phyloP scores from a whole-genome alignment of 30 jellyfish, hydroid and myxozoan genomes.

The Aurelia sp. region DNA sequence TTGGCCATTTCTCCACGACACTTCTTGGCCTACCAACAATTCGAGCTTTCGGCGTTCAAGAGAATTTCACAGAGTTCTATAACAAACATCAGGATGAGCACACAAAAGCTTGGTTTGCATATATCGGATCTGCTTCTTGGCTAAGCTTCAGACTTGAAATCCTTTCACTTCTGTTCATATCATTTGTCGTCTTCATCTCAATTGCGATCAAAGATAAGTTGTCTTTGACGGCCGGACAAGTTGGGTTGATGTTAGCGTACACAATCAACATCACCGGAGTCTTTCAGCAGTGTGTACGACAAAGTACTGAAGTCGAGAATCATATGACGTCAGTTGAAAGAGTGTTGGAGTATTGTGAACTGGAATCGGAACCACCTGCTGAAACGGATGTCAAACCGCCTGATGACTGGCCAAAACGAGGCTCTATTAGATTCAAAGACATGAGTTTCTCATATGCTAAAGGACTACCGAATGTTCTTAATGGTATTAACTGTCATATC shows the following conservation, averaged over 20 bases:
- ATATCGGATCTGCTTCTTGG: constrained; percentile 82
- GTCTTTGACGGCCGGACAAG: constrained; percentile 76
- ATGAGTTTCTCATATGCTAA: constrained; percentile 74
- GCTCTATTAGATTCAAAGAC: constrained; percentile 69
- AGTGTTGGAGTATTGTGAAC: constrained; percentile 82
- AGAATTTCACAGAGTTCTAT: constrained; percentile 65
- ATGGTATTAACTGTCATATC: constrained; percentile 68
- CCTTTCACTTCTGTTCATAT: constrained; percentile 51
- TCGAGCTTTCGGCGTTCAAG: constrained; percentile 91
- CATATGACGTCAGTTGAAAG: constrained; percentile 96
- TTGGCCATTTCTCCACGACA: constrained; percentile 95
- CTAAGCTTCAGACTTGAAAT: constrained; percentile 78
- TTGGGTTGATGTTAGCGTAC: constrained; percentile 86
- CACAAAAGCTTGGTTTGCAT: constrained; percentile 83
- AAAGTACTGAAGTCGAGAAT: constrained; percentile 90
- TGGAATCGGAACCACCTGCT: constrained; percentile 87
- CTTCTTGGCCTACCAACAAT: constrained; percentile 93
- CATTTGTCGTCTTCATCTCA: constrained; percentile 66
- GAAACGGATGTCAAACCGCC: constrained; percentile 77
- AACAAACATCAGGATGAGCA: constrained; percentile 76
- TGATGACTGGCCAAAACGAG: constrained; percentile 86
- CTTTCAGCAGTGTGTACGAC: constrained; percentile 86
- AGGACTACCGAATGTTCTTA: constrained; percentile 79
- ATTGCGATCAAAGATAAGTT: constrained; percentile 53
- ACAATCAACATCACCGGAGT: constrained; percentile 75